These are phyloP conservation scores for Scrobipalpa atriplicella DNA, from an alignment of 2,888 invertebrate species.

Conservation along the genomic window DNA sequence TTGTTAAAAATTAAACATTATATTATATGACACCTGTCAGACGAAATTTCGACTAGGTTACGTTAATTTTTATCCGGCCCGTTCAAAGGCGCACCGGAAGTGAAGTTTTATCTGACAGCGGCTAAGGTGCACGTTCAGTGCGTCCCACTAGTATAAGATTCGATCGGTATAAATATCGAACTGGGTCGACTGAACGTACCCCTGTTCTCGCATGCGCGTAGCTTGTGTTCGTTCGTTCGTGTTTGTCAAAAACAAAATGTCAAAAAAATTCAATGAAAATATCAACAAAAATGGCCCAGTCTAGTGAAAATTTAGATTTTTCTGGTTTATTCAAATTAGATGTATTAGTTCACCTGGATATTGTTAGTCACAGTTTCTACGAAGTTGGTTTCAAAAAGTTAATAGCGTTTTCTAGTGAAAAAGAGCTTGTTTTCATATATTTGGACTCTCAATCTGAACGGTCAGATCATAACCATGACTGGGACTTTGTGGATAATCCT, in stretches of 20 bases:
- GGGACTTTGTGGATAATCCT: slow-evolving; percentile 76
- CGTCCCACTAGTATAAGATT: too few relatives aligned
- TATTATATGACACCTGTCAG: too few relatives aligned
- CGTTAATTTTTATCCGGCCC: too few relatives aligned
- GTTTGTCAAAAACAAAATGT: neutral
- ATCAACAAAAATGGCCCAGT: slow-evolving; percentile 57
- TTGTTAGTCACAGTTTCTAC: slow-evolving; percentile 68
- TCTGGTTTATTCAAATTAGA: slow-evolving; percentile 77
- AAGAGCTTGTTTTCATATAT: slow-evolving; percentile 69
- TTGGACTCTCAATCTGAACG: slow-evolving; percentile 67
- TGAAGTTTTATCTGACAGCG: too few relatives aligned
- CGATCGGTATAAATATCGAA: too few relatives aligned
- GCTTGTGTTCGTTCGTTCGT: neutral
- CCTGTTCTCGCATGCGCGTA: slow-evolving; percentile 6
- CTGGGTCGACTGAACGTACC: too few relatives aligned
- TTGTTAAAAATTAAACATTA: too few relatives aligned
- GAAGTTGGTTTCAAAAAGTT: slow-evolving; percentile 76
- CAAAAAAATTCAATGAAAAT: slow-evolving; percentile 10
- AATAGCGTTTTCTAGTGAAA: slow-evolving; percentile 70
- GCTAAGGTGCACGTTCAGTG: too few relatives aligned
- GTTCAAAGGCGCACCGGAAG: too few relatives aligned
- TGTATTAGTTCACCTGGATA: slow-evolving; percentile 69
- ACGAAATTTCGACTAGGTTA: too few relatives aligned
- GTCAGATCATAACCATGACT: slow-evolving; percentile 68
- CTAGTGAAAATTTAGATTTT: slow-evolving; percentile 68